phyloP scores from a whole-genome alignment of 2,888 invertebrate genomes.

The Lymantria dispar region DNA sequence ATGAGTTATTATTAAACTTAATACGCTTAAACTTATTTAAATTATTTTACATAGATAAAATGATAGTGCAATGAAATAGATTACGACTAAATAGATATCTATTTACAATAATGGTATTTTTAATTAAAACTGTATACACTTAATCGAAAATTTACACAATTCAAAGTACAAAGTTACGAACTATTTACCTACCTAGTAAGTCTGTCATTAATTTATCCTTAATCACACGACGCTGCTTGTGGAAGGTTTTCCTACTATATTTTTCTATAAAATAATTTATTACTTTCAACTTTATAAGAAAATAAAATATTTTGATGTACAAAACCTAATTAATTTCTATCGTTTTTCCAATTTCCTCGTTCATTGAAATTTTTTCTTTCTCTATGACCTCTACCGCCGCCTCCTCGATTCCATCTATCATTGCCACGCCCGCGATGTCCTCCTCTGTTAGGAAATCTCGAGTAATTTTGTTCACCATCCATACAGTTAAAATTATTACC shows the following conservation, averaged over 20 bases:
- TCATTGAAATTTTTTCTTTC: conserved; percentile 76
- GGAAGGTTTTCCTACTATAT: conserved; percentile 54
- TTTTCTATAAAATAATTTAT: conserved; percentile 49
- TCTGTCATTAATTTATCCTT: conserved; percentile 60
- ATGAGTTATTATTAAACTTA: conserved; percentile 63
- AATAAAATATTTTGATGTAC: conserved; percentile 25
- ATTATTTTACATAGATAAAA: conserved; percentile 34
- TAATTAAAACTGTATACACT: conserved; percentile 43
- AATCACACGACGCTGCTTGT: conserved; percentile 62
- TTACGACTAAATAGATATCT: conserved; percentile 37
- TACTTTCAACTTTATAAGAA: conserved; percentile 24
- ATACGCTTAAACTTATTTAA: conserved; percentile 32
- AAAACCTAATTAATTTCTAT: conserved; percentile 67
- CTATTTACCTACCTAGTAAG: conserved; percentile 34
- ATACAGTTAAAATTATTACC: conserved; percentile 70
- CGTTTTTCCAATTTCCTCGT: conserved; percentile 77
- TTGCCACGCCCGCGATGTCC: conserved; percentile 70
- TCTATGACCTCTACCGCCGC: conserved; percentile 71
- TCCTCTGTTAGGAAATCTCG: conserved; percentile 68
- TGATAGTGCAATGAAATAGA: conserved; percentile 40
- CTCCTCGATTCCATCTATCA: conserved; percentile 74
- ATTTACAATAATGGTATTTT: conserved; percentile 54
- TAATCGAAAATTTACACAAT: conserved; percentile 45
- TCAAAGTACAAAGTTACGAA: conserved; percentile 49
- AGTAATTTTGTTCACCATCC: conserved; percentile 70